Conservation (phyloP, 1,140 invertebrate species). For the Neoseiulus cucumeris region DNA sequence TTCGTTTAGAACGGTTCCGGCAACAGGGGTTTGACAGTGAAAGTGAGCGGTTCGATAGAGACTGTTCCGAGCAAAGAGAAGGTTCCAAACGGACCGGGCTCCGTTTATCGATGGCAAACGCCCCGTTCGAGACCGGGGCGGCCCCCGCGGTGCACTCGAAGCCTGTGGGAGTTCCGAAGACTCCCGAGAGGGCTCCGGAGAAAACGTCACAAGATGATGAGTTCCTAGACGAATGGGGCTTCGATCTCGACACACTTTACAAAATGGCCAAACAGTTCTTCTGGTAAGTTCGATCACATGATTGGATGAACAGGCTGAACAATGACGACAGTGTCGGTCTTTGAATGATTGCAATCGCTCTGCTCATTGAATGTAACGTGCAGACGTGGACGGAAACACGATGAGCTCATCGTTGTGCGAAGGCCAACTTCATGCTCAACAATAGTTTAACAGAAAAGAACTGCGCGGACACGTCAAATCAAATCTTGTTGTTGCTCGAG, state of each 20-base stretch:
- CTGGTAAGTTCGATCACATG: slow-evolving; percentile 14
- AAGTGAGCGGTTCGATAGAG: too few relatives aligned
- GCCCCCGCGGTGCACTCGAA: too few relatives aligned
- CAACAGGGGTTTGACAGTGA: too few relatives aligned
- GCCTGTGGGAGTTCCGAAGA: too few relatives aligned
- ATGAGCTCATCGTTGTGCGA: neutral
- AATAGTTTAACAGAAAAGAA: neutral
- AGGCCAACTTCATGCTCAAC: neutral
- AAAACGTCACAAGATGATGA: neutral
- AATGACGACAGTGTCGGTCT: neutral
- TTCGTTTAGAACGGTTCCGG: too few relatives aligned
- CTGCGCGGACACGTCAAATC: too few relatives aligned
- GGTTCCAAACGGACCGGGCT: too few relatives aligned
- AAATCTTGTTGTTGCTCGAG: too few relatives aligned
- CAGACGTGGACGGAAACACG: neutral
- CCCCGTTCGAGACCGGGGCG: too few relatives aligned
- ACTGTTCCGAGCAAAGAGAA: too few relatives aligned
- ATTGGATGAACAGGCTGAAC: neutral
- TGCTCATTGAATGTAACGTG: neutral
- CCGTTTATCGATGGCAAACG: too few relatives aligned
- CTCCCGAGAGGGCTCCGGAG: too few relatives aligned
- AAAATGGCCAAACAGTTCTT: slow-evolving; percentile 17
- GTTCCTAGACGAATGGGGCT: slow-evolving; percentile 15
- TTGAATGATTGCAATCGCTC: neutral
- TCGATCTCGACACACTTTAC: slow-evolving; percentile 15